These are phyloP conservation scores for Apodemus speciosus DNA, from an alignment of 2,113 vertebrate species.

Conservation along the genomic window DNA sequence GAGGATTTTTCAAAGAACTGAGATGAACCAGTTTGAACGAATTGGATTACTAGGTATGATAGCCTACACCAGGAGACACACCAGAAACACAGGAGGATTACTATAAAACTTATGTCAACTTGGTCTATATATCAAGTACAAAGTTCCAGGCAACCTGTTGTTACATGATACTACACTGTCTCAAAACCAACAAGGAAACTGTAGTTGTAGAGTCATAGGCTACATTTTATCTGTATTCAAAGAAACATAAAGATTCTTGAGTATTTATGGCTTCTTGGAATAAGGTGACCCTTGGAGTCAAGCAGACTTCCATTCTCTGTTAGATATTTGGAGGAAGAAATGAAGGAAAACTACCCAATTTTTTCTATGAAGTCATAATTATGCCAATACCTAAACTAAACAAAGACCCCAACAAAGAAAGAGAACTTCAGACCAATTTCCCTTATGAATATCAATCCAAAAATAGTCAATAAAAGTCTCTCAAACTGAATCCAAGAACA, in stretches of 20 bases:
- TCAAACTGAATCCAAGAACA: no score
- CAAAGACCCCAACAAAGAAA: no score
- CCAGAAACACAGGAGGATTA: background rate
- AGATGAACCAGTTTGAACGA: background rate
- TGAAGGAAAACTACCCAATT: no score
- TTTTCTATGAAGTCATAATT: no score
- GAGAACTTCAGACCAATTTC: no score
- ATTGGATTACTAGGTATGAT: background rate
- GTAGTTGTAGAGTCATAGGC: background rate
- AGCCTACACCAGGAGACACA: background rate
- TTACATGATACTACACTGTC: background rate
- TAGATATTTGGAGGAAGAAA: background rate
- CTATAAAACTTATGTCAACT: background rate
- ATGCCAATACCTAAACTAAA: no score
- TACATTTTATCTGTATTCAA: background rate
- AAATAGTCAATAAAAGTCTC: no score
- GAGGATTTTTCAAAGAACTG: background rate
- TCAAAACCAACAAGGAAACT: background rate
- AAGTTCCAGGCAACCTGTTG: accelerated
- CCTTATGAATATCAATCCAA: no score
- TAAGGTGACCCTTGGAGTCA: background rate
- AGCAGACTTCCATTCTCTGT: background rate
- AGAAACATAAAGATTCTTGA: background rate
- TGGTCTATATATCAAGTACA: background rate
- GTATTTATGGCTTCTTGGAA: background rate